Conservation (phyloP, 53 echinoderm and acorn worm species). For the Antedon mediterranea region DNA sequence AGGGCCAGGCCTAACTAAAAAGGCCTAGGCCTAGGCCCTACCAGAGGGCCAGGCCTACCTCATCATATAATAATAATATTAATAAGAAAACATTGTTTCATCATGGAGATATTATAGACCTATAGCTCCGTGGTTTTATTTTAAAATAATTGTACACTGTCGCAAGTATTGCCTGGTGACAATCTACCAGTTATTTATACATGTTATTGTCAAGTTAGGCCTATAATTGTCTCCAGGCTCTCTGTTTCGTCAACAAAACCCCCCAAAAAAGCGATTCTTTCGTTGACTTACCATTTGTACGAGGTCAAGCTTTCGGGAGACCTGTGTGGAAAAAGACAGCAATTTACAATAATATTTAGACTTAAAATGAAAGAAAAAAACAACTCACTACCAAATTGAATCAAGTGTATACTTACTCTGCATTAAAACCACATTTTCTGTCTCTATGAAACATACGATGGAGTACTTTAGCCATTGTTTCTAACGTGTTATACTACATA, state of each 20-base stretch:
- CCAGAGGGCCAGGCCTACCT: too few relatives aligned
- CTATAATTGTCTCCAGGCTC: too few relatives aligned
- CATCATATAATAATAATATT: too few relatives aligned
- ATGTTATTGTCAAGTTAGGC: too few relatives aligned
- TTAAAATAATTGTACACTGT: too few relatives aligned
- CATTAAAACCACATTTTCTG: background rate
- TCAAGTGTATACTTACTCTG: background rate
- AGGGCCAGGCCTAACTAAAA: too few relatives aligned
- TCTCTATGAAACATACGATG: background rate
- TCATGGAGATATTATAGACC: too few relatives aligned
- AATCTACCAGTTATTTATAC: too few relatives aligned
- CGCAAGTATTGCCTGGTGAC: too few relatives aligned
- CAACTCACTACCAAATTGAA: background rate
- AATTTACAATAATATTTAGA: background rate
- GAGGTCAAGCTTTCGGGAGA: conserved; percentile 48
- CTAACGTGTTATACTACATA: background rate
- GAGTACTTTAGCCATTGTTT: background rate
- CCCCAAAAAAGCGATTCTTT: background rate
- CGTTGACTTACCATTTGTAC: conserved; percentile 37
- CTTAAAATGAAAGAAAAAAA: background rate
- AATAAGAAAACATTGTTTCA: too few relatives aligned
- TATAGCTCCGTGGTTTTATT: too few relatives aligned
- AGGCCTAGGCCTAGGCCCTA: too few relatives aligned
- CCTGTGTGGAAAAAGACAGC: conserved; percentile 9
- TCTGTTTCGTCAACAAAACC: background rate